Conservation (phyloP, 2,888 invertebrate species). For the Lagria hirta region DNA sequence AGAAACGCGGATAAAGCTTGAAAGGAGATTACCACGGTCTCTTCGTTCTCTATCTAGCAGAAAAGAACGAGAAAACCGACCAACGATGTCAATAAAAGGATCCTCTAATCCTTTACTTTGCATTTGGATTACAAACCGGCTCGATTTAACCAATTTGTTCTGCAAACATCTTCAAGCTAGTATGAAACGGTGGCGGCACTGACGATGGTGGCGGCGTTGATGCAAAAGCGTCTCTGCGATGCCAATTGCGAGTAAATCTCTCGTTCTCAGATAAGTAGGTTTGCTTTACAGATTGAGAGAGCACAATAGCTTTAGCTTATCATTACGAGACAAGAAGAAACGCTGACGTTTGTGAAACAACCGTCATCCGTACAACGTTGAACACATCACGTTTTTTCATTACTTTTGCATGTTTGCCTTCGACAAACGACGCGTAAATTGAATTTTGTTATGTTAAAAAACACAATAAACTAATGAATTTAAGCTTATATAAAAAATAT, state of each 20-base stretch:
- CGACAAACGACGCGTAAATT: too few relatives aligned
- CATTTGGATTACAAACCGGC: conserved; percentile 50
- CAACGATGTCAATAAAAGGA: conserved; percentile 45
- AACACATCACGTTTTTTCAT: too few relatives aligned
- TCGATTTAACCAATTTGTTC: conserved; percentile 53
- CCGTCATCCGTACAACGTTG: too few relatives aligned
- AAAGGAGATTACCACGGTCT: conserved; percentile 13
- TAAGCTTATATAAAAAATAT: too few relatives aligned
- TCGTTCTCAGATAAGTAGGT: conserved; percentile 38
- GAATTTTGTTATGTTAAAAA: too few relatives aligned
- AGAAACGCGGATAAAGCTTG: conserved; percentile 11
- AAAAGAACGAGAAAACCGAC: conserved; percentile 27
- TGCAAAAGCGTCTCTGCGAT: conserved; percentile 11
- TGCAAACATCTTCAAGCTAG: conserved; percentile 45
- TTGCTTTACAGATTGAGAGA: conserved; percentile 38
- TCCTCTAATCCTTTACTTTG: conserved; percentile 50
- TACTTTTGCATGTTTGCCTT: too few relatives aligned
- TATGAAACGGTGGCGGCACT: conserved; percentile 6
- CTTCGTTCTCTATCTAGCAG: conserved; percentile 2
- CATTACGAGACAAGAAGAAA: conserved; percentile 4
- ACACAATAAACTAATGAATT: too few relatives aligned
- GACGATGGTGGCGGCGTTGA: conserved; percentile 6
- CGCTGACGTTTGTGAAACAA: too few relatives aligned
- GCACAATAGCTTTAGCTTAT: conserved; percentile 10
- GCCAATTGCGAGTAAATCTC: conserved; percentile 30